Evolutionary conservation across 2,888 invertebrate species (phyloP).

Genomic region (Lasioglossum calceatum): DNA sequence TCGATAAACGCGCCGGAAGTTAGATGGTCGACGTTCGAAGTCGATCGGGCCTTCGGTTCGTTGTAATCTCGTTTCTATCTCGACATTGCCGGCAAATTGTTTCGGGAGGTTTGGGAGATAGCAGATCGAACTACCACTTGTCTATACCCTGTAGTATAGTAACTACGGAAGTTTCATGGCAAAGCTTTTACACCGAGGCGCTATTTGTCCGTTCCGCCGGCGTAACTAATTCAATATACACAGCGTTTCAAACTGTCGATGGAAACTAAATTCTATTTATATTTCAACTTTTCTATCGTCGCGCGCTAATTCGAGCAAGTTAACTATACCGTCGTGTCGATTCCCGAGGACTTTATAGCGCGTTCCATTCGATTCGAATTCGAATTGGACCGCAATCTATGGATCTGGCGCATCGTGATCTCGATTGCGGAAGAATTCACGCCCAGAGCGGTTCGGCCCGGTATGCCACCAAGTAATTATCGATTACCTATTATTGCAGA

Average conservation of each 20-base stretch:
- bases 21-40: slow-evolving; percentile 18
- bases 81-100: slow-evolving; percentile 55
- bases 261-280: neutral
- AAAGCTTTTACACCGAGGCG: slow-evolving; percentile 18
- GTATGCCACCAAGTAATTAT: slow-evolving; percentile 44
- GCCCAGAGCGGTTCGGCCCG: neutral
- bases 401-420: slow-evolving; percentile 20
- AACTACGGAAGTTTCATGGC: slow-evolving; percentile 19
- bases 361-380: slow-evolving; percentile 24
- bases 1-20: slow-evolving; percentile 54
- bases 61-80: slow-evolving; percentile 55
- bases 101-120: slow-evolving; percentile 42
- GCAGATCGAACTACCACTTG: slow-evolving; percentile 29
- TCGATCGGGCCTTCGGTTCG: slow-evolving; percentile 47
- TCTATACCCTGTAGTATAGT: slow-evolving; percentile 13
- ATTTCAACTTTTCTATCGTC: neutral
- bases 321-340: neutral
- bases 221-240: slow-evolving; percentile 1
- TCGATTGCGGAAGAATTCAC: slow-evolving; percentile 32
- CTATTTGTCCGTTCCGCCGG: neutral
- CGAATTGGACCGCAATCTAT: neutral
- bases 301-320: neutral
- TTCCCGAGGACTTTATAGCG: neutral
- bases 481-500: slow-evolving; percentile 47
- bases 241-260: neutral